phyloP scores from a whole-genome alignment of 2,888 invertebrate genomes.

The Lucinisca nassula region DNA sequence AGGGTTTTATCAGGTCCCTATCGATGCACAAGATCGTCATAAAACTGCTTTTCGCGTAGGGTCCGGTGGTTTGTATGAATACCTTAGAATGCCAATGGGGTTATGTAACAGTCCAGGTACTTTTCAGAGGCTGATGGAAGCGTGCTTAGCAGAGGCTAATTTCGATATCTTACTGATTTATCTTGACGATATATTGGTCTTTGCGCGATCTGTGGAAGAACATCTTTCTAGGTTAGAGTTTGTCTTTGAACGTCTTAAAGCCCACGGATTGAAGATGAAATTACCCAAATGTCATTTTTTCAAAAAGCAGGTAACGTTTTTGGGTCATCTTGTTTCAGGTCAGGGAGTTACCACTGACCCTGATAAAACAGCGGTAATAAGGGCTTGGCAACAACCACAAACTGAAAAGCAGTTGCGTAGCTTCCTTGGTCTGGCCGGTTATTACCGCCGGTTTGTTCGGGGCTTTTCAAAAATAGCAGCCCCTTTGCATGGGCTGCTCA shows the following conservation, averaged over 20 bases:
- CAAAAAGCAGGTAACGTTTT: constrained; percentile 21
- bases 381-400: constrained; percentile 35
- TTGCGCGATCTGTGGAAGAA: constrained; percentile 40
- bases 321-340: constrained; percentile 17
- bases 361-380: constrained; percentile 27
- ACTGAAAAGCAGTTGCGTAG: constrained; percentile 1
- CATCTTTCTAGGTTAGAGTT: constrained; percentile 46
- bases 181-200: constrained; percentile 71
- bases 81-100: constrained; percentile 64
- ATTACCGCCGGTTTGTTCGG: constrained; percentile 22
- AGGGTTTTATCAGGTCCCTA: constrained; percentile 10
- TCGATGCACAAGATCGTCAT: constrained; percentile 15
- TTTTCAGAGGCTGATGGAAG: constrained; percentile 68
- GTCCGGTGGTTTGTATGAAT: constrained; percentile 57
- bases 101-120: constrained; percentile 66
- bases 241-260: constrained; percentile 45
- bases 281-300: constrained; percentile 53
- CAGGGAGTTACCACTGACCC: background rate
- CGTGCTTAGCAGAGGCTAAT: constrained; percentile 63
- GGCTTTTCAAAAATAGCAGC: constrained; percentile 42
- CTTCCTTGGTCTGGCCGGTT: constrained; percentile 18
- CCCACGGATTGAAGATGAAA: constrained; percentile 57
- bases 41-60: constrained; percentile 42
- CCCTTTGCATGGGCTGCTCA: constrained; percentile 1
- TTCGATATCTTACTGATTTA: constrained; percentile 63